Evolutionary conservation across 2,888 invertebrate genomes (phyloP).

Genomic region (Galerucella nymphaeae): DNA sequence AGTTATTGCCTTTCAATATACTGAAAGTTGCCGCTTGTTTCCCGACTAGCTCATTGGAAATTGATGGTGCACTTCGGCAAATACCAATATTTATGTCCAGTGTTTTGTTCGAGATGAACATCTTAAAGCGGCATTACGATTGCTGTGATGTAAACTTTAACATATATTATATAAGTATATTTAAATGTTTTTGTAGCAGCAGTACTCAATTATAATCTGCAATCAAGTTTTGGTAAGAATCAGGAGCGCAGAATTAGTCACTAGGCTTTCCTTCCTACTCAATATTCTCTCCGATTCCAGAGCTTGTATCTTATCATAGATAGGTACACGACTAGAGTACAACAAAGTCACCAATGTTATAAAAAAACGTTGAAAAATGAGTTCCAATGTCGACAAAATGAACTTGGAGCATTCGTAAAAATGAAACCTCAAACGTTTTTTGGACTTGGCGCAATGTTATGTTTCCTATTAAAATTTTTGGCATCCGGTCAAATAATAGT

Average conservation of each 20-base stretch:
- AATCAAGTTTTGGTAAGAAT: too few relatives aligned
- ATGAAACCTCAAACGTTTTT: neutral
- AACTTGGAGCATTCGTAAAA: neutral
- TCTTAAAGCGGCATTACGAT: neutral
- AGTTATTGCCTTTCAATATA: conserved; percentile 30
- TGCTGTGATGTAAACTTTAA: neutral
- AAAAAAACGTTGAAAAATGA: too few relatives aligned
- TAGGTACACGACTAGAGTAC: too few relatives aligned
- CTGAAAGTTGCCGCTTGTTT: conserved; percentile 28
- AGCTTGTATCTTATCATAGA: too few relatives aligned
- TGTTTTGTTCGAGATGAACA: neutral
- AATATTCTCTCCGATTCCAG: too few relatives aligned
- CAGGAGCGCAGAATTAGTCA: too few relatives aligned
- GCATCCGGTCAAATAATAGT: conserved; percentile 10
- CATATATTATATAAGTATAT: neutral
- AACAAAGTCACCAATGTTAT: too few relatives aligned
- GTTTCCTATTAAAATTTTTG: conserved; percentile 7
- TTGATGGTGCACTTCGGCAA: conserved; percentile 49
- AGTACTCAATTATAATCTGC: too few relatives aligned
- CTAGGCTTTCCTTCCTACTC: too few relatives aligned
- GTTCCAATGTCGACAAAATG: neutral
- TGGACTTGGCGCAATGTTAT: neutral
- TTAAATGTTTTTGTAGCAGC: too few relatives aligned
- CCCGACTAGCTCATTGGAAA: conserved; percentile 42
- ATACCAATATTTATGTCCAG: conserved; percentile 45